Percentiles rank a stretch among this genome's conserved stretches.
These are phyloP conservation scores for Ichneumoninae sp. DNA, from an alignment of 2,888 invertebrate species.

Conservation along the genomic window DNA sequence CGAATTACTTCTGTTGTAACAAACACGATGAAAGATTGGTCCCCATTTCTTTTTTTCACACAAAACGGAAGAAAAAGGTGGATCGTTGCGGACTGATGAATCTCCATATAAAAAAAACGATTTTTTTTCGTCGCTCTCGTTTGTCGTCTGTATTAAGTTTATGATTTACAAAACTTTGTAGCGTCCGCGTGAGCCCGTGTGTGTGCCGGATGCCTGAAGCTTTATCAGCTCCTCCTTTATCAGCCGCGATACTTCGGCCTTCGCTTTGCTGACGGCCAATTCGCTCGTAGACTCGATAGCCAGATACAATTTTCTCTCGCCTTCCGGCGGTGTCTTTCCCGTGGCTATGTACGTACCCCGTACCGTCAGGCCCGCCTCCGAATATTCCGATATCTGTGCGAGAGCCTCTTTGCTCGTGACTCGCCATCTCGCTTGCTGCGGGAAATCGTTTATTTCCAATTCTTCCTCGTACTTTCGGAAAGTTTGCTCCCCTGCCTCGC, in stretches of 20 bases:
- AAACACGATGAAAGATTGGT: slow-evolving; percentile 29
- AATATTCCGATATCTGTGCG: slow-evolving; percentile 99
- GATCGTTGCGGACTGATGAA: slow-evolving; percentile 47
- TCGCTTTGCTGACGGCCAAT: slow-evolving; percentile 97
- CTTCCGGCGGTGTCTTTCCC: slow-evolving; percentile 95
- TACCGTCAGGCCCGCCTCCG: slow-evolving; percentile 99
- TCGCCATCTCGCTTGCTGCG: slow-evolving; percentile 99
- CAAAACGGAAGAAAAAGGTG: slow-evolving; percentile 1
- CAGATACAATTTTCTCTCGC: slow-evolving; percentile 97
- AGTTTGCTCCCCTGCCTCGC: slow-evolving; percentile 88
- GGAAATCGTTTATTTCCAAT: slow-evolving; percentile 99
- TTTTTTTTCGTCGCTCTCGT: slow-evolving; percentile 42
- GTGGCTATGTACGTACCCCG: slow-evolving; percentile 97
- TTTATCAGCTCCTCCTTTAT: slow-evolving; percentile 99
- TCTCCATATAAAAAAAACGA: slow-evolving; percentile 45
- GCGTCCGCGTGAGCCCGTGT: slow-evolving; percentile 95
- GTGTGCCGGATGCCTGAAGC: slow-evolving; percentile 92
- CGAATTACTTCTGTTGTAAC: neutral
- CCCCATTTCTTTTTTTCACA: slow-evolving; percentile 13
- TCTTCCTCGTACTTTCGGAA: slow-evolving; percentile 99
- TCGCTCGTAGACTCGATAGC: slow-evolving; percentile 99
- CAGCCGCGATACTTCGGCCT: slow-evolving; percentile 97
- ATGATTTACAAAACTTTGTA: slow-evolving; percentile 94
- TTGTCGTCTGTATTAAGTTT: slow-evolving; percentile 42
- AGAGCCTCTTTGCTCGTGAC: slow-evolving; percentile 99